Evolutionary conservation across 2,113 vertebrate genomes (phyloP).

Genomic region (Hirundichthys speculiger): DNA sequence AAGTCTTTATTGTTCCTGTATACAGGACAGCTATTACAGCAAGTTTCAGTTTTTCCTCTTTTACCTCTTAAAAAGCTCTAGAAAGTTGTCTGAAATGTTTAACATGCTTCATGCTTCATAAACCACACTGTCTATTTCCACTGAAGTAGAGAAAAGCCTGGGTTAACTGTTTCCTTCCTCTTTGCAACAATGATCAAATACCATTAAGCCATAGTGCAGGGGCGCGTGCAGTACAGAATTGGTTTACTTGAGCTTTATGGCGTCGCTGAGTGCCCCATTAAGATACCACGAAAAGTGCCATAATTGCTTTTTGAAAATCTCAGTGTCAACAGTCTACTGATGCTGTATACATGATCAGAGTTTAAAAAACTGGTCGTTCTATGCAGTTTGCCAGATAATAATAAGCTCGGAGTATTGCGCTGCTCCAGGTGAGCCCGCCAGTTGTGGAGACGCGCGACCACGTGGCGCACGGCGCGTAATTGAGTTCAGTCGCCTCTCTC

Average conservation of each 20-base stretch:
- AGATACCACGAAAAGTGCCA: constrained; percentile 72
- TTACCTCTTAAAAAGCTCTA: constrained; percentile 61
- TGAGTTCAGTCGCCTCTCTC: constrained; percentile 89
- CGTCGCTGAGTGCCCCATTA: constrained; percentile 79
- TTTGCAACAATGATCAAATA: constrained; percentile 79
- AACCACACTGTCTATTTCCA: constrained; percentile 63
- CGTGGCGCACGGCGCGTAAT: constrained; percentile 83
- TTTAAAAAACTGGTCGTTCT: too few species aligned
- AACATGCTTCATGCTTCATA: constrained; percentile 76
- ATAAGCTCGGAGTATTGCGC: neutral
- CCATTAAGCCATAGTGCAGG: constrained; percentile 75
- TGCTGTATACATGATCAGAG: neutral
- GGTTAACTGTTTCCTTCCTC: constrained; percentile 80
- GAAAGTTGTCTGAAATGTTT: constrained; percentile 62
- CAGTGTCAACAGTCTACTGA: constrained; percentile 62
- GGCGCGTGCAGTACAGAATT: constrained; percentile 66
- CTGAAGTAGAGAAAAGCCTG: constrained; percentile 52
- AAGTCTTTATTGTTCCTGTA: constrained; percentile 65
- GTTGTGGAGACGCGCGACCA: constrained; percentile 4
- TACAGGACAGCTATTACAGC: constrained; percentile 41
- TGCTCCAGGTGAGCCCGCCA: neutral
- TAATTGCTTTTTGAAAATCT: constrained; percentile 76
- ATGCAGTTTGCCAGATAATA: too few species aligned
- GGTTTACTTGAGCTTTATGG: constrained; percentile 81
- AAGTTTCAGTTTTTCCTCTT: constrained; percentile 35